Percentiles rank a stretch among this genome's conserved stretches.
These are phyloP conservation scores for Halocaridina rubra DNA, from an alignment of 2,888 invertebrate species.

Conservation along the genomic window DNA sequence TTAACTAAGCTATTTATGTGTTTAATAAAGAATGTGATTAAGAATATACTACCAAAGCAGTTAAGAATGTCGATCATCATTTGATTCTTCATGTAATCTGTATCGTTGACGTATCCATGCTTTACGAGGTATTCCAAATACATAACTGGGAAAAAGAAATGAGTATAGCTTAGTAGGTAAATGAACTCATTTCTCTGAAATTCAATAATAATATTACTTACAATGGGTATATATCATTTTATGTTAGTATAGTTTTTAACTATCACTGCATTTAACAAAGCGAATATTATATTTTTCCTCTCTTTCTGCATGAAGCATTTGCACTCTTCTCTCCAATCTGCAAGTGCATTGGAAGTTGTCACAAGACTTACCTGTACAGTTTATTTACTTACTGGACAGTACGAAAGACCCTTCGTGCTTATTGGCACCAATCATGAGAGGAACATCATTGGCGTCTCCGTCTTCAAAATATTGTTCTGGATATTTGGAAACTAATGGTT, in stretches of 20 bases:
- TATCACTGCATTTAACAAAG: not conserved
- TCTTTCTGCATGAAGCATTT: not conserved
- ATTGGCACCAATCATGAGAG: conserved; percentile 65
- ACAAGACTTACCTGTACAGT: no score
- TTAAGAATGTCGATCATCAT: conserved; percentile 26
- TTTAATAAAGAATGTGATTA: no score
- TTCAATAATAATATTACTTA: not conserved
- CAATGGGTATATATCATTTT: not conserved
- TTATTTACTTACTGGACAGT: conserved; percentile 63
- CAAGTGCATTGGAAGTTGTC: no score
- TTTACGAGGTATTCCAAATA: conserved; percentile 2
- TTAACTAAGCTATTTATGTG: no score
- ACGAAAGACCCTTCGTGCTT: conserved; percentile 66
- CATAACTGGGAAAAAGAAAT: conserved; percentile 9
- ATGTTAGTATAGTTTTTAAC: not conserved
- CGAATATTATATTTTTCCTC: not conserved
- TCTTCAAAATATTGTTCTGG: conserved; percentile 42
- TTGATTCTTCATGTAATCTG: not conserved
- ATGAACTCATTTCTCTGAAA: not conserved
- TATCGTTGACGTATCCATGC: not conserved
- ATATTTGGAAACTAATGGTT: not conserved
- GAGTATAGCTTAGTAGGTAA: not conserved
- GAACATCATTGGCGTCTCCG: conserved; percentile 64
- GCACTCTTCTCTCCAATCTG: no score
- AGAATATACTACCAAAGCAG: conserved; percentile 32